phyloP scores from a whole-genome alignment of 1,140 invertebrate genomes.

The Heterodera schachtii region DNA sequence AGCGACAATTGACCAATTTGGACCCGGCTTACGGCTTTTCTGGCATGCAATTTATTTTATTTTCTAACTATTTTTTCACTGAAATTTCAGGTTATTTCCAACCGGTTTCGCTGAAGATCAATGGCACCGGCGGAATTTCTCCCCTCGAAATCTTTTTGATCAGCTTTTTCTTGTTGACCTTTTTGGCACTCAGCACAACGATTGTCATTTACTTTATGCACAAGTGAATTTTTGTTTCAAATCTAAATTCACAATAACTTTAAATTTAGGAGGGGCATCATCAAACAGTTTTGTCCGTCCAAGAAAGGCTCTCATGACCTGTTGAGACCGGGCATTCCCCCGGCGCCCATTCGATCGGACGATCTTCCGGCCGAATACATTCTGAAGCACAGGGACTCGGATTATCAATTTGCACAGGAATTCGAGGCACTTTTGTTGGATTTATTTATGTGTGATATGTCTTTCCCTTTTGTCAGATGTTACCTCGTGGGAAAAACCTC shows the following conservation, averaged over 20 bases:
- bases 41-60: background rate
- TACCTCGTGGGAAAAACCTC: conserved; percentile 45
- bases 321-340: conserved; percentile 46
- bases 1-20: conserved; percentile 42
- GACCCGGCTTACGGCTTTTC: conserved; percentile 49
- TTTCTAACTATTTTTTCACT: conserved; percentile 8
- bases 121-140: conserved; percentile 17
- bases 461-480: conserved; percentile 31
- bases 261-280: conserved; percentile 41
- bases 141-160: conserved; percentile 39
- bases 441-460: background rate
- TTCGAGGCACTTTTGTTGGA: conserved; percentile 50
- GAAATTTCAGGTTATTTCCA: conserved; percentile 47
- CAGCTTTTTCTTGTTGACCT: conserved; percentile 41
- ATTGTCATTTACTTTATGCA: conserved; percentile 47
- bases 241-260: background rate
- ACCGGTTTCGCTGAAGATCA: conserved; percentile 37
- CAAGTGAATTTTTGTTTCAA: conserved; percentile 26
- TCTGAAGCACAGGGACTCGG: conserved; percentile 58
- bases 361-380: conserved; percentile 59
- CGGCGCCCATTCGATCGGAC: conserved; percentile 56
- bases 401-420: conserved; percentile 62
- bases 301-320: conserved; percentile 49
- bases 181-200: conserved; percentile 33
- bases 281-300: conserved; percentile 48